These are phyloP conservation scores for Lasius platythorax DNA, from an alignment of 2,888 invertebrate species.

Conservation along the genomic window DNA sequence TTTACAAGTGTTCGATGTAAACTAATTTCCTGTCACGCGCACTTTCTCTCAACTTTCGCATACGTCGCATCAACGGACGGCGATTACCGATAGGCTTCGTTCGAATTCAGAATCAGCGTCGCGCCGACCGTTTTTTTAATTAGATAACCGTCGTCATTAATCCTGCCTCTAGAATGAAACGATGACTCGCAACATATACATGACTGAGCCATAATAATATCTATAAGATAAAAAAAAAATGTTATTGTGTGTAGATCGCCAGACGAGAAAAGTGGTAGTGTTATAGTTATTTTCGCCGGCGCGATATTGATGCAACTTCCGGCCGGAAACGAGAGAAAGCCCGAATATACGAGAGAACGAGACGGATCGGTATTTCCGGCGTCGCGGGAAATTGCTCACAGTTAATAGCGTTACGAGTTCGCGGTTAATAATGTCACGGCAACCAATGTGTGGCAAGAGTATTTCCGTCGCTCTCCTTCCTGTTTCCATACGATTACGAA, in stretches of 20 bases:
- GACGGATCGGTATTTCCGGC: slow-evolving; percentile 43
- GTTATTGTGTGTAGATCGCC: neutral
- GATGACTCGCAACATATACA: neutral
- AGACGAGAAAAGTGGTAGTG: neutral
- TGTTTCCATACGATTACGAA: slow-evolving; percentile 5
- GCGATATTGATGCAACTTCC: slow-evolving; percentile 19
- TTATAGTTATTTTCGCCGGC: slow-evolving; percentile 16
- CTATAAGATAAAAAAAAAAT: neutral
- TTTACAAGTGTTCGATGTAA: slow-evolving; percentile 48
- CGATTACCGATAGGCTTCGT: neutral
- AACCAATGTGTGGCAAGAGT: slow-evolving; percentile 55
- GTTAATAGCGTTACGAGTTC: slow-evolving; percentile 41
- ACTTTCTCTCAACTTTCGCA: slow-evolving; percentile 14
- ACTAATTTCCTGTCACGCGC: slow-evolving; percentile 14
- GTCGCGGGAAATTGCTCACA: slow-evolving; percentile 51
- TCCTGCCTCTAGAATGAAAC: neutral
- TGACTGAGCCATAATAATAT: neutral
- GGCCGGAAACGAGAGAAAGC: slow-evolving; percentile 48
- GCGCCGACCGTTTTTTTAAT: slow-evolving; percentile 2
- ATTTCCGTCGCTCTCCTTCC: slow-evolving; percentile 41
- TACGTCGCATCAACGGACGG: neutral
- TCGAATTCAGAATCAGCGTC: neutral
- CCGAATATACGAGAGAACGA: slow-evolving; percentile 41
- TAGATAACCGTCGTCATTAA: neutral
- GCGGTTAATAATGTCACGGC: slow-evolving; percentile 33